Evolutionary conservation across 2,113 vertebrate species (phyloP).

Genomic region (Paracanthobrama guichenoti): DNA sequence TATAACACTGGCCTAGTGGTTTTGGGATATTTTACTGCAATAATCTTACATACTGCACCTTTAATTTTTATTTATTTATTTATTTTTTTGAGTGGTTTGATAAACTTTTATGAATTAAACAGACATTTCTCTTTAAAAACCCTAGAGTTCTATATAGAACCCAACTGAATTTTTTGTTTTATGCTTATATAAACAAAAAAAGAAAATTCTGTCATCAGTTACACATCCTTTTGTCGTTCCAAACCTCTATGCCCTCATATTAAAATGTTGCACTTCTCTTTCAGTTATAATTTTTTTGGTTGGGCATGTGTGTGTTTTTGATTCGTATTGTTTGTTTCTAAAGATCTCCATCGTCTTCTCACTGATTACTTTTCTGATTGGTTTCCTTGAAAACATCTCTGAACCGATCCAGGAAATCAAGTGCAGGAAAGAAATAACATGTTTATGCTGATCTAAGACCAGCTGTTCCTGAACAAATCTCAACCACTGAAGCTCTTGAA

Average conservation of each 20-base stretch:
- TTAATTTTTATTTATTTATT: no score
- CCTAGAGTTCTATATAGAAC: no score
- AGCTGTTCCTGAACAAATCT: conserved; percentile 19
- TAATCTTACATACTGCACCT: no score
- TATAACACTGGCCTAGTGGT: no score
- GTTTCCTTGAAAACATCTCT: conserved; percentile 2
- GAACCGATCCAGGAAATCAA: conserved; percentile 15
- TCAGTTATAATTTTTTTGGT: background rate
- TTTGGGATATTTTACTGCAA: no score
- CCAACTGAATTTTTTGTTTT: no score
- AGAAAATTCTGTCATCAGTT: no score
- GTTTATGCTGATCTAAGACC: conserved; percentile 8
- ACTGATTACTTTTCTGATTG: background rate
- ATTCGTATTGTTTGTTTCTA: background rate
- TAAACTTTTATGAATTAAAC: no score
- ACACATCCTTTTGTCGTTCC: no score
- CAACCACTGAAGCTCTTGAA: conserved; percentile 10
- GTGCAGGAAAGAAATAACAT: conserved; percentile 13
- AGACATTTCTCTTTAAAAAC: no score
- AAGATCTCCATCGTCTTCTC: background rate
- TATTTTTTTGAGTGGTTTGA: no score
- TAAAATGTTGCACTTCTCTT: background rate
- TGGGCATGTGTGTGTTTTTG: background rate
- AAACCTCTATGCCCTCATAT: background rate
- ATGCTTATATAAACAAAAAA: no score